These are phyloP conservation scores for Invenusta paracnida DNA, from an alignment of 2,888 invertebrate genomes.

Conservation along the genomic window DNA sequence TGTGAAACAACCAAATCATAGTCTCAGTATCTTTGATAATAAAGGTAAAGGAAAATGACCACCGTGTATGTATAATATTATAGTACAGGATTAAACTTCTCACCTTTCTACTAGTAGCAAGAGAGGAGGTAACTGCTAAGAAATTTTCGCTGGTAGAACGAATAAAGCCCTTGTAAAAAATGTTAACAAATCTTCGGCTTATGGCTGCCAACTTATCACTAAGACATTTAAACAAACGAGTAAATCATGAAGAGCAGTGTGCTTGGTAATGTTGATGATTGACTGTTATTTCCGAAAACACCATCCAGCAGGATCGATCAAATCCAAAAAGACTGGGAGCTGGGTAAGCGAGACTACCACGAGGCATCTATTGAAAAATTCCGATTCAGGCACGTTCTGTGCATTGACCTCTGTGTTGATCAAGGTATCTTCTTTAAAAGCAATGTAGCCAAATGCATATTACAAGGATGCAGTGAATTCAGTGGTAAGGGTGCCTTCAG, in stretches of 20 bases:
- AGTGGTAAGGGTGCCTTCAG: background rate
- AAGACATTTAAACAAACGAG: background rate
- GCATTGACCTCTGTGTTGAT: background rate
- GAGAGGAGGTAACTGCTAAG: background rate
- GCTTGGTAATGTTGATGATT: background rate
- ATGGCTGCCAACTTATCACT: background rate
- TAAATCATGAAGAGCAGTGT: background rate
- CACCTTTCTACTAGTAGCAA: background rate
- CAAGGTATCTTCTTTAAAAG: background rate
- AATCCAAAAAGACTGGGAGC: background rate
- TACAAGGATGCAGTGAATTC: background rate
- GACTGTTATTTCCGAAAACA: background rate
- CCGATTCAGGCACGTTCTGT: background rate
- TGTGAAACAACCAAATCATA: too few species aligned
- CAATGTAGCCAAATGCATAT: background rate
- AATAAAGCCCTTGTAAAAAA: background rate
- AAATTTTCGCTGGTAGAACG: background rate
- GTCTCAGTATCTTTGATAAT: too few species aligned
- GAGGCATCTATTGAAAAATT: background rate
- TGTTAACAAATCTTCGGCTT: background rate
- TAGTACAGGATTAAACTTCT: too few species aligned
- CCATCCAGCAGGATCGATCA: background rate
- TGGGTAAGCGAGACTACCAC: background rate
- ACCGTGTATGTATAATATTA: too few species aligned
- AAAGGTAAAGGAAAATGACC: too few species aligned